Conservation (phyloP, 1,140 invertebrate species). For the Apis florea region DNA sequence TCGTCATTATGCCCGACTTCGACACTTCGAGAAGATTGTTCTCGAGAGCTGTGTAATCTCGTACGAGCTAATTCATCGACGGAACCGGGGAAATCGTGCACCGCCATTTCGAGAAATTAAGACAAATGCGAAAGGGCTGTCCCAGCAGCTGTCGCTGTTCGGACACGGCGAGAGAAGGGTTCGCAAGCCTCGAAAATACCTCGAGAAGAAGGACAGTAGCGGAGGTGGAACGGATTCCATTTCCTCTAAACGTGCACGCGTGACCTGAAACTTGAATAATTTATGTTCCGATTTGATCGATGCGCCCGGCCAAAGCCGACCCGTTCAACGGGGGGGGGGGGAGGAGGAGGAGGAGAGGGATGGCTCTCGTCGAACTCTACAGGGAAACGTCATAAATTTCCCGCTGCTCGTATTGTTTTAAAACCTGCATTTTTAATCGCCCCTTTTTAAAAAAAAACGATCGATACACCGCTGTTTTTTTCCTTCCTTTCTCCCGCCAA, state of each 20-base stretch:
- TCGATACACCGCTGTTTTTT: no score
- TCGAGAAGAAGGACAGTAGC: constrained; percentile 19
- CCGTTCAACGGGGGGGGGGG: no score
- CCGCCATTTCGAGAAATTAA: constrained; percentile 34
- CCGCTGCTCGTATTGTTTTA: background rate
- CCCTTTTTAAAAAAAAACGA: background rate
- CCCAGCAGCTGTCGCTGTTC: constrained; percentile 34
- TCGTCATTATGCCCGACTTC: constrained; percentile 34
- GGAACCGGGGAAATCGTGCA: constrained; percentile 39
- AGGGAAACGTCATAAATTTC: background rate
- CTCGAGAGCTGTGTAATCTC: constrained; percentile 39
- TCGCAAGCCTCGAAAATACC: constrained; percentile 30
- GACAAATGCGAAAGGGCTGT: constrained; percentile 51
- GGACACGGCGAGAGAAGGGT: no score
- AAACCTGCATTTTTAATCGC: background rate
- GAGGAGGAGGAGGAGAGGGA: background rate
- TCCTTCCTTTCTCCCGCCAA: no score
- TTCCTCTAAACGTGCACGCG: constrained; percentile 40
- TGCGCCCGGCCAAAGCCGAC: constrained; percentile 6
- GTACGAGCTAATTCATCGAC: constrained; percentile 35
- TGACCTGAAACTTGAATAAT: constrained; percentile 38
- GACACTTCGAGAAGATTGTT: constrained; percentile 16
- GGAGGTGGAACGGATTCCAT: constrained; percentile 45
- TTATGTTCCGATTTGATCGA: constrained; percentile 46
- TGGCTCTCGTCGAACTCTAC: background rate